phyloP scores from a whole-genome alignment of 2,797 vertebrate species.

The Tapirus indicus region DNA sequence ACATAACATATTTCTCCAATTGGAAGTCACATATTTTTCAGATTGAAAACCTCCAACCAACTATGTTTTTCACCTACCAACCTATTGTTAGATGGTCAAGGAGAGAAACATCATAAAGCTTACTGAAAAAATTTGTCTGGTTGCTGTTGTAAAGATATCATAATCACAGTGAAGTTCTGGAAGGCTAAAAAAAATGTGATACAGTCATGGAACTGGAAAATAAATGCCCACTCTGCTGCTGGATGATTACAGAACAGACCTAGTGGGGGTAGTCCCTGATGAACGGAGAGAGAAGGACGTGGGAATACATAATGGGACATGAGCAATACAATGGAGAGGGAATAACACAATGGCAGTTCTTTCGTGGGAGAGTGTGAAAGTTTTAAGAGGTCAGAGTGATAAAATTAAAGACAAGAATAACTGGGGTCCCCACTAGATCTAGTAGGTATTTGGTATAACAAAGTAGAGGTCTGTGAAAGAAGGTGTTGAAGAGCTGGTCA shows the following conservation, averaged over 20 bases:
- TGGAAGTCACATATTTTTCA: background rate
- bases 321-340: accelerated
- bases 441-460: background rate
- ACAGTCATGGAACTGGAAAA: background rate
- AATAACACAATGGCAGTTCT: background rate
- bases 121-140: background rate
- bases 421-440: background rate
- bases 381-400: background rate
- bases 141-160: background rate
- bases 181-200: background rate
- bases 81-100: background rate
- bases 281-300: background rate
- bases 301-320: background rate
- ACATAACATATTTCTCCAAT: background rate
- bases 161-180: background rate
- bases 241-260: background rate
- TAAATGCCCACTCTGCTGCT: background rate
- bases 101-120: background rate
- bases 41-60: background rate
- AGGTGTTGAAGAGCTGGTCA: background rate
- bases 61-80: background rate
- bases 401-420: background rate
- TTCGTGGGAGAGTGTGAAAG: background rate
- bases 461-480: background rate
- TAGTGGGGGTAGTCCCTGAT: accelerated